A percentile compares a stretch with the other conserved stretches of the same genome.
These are phyloP conservation scores for Athalia cordata DNA, from an alignment of 2,888 invertebrate species.

Conservation along the genomic window DNA sequence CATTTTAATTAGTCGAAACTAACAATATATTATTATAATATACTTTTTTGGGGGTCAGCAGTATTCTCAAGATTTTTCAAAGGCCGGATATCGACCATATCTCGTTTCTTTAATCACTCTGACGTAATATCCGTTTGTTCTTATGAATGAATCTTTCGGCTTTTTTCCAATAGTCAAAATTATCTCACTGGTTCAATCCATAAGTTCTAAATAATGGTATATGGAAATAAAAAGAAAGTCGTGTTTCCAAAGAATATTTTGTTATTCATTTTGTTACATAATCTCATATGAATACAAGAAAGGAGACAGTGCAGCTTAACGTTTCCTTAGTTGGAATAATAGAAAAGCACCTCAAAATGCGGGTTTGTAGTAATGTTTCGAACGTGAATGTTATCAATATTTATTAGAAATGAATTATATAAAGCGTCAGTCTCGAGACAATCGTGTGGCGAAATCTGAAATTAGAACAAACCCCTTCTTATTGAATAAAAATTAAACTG, in stretches of 20 bases:
- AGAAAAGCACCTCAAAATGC: conserved; percentile 21
- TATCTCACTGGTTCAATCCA: too few relatives aligned
- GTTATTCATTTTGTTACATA: conserved; percentile 51
- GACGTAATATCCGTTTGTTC: too few relatives aligned
- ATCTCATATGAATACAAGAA: conserved; percentile 50
- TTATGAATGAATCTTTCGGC: too few relatives aligned
- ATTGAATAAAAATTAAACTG: neutral
- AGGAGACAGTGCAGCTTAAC: conserved; percentile 19
- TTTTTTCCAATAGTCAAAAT: too few relatives aligned
- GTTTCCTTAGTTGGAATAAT: conserved; percentile 26
- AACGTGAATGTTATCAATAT: conserved; percentile 22
- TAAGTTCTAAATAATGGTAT: too few relatives aligned
- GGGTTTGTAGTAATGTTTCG: conserved; percentile 19
- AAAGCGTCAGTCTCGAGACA: conserved; percentile 36
- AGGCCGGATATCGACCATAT: too few relatives aligned
- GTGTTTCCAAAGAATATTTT: neutral
- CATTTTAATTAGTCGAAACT: neutral
- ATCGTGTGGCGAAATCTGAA: conserved; percentile 12
- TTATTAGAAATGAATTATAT: conserved; percentile 29
- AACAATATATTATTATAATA: neutral
- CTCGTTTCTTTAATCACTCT: too few relatives aligned
- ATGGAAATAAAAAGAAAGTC: neutral
- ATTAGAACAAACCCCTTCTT: neutral
- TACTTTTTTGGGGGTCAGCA: too few relatives aligned
- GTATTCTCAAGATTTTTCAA: too few relatives aligned